A percentile compares a stretch with the other conserved stretches of the same genome.
Conservation (phyloP, 1,140 invertebrate genomes). For the Gonioctena quinquepunctata region DNA sequence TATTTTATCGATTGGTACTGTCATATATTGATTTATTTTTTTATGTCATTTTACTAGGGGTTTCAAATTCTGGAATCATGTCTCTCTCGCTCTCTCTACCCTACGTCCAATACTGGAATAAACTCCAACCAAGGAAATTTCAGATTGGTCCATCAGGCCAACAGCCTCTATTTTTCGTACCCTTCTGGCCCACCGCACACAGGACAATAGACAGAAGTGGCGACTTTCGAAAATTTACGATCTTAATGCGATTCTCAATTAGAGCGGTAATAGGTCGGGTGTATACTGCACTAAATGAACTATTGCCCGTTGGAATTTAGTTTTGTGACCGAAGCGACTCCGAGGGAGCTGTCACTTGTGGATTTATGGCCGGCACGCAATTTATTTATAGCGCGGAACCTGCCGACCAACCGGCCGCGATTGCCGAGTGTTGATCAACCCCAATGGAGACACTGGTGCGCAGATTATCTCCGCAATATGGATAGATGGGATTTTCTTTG, state of each 20-base stretch:
- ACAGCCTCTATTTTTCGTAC: neutral
- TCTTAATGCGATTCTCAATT: slow-evolving; percentile 52
- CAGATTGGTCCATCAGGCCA: neutral
- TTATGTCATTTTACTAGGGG: too few relatives aligned
- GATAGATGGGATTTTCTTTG: too few relatives aligned
- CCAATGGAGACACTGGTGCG: neutral
- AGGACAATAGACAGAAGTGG: slow-evolving; percentile 38
- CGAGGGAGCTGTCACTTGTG: slow-evolving; percentile 31
- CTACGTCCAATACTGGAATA: too few relatives aligned
- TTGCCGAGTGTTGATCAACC: neutral
- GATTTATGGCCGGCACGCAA: slow-evolving; percentile 35
- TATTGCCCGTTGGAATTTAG: slow-evolving; percentile 48
- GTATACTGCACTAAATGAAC: slow-evolving; percentile 47
- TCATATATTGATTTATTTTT: too few relatives aligned
- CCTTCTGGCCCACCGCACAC: neutral
- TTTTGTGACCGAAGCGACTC: slow-evolving; percentile 45
- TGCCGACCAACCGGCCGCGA: neutral
- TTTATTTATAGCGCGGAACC: slow-evolving; percentile 26
- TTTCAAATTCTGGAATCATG: too few relatives aligned
- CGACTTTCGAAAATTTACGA: slow-evolving; percentile 49
- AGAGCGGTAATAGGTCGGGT: slow-evolving; percentile 49
- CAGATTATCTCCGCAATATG: neutral
- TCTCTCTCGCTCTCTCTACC: too few relatives aligned
- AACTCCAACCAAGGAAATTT: too few relatives aligned
- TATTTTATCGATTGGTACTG: too few relatives aligned